These are phyloP conservation scores for Apamea sordens DNA, from an alignment of 2,888 invertebrate species.

Conservation along the genomic window DNA sequence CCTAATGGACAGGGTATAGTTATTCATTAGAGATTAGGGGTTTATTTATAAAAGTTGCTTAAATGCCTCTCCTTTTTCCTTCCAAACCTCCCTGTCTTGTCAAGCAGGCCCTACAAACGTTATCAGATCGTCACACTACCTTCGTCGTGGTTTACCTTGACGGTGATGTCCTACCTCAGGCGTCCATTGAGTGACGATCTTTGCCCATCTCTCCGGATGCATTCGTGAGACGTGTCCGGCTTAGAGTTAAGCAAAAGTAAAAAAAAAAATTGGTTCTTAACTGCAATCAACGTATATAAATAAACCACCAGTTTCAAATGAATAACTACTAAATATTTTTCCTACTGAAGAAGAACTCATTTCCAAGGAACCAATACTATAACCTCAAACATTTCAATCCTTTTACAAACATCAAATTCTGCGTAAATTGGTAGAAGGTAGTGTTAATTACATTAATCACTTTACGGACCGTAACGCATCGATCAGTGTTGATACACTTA, in stretches of 20 bases:
- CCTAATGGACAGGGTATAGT: too few relatives aligned
- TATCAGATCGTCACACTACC: too few relatives aligned
- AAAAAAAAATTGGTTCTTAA: not conserved
- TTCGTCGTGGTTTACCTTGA: too few relatives aligned
- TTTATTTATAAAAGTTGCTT: not conserved
- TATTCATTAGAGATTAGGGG: not conserved
- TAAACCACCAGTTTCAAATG: not conserved
- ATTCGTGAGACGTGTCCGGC: too few relatives aligned
- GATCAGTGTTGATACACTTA: slow-evolving; percentile 51
- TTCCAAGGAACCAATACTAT: not conserved
- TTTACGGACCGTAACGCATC: slow-evolving; percentile 49
- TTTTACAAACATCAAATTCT: slow-evolving; percentile 20
- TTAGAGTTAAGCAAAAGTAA: not conserved
- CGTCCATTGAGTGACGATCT: too few relatives aligned
- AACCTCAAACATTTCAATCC: not conserved
- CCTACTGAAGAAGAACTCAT: not conserved
- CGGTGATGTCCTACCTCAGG: too few relatives aligned
- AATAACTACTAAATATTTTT: not conserved
- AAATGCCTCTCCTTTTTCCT: too few relatives aligned
- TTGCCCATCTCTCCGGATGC: too few relatives aligned
- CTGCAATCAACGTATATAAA: not conserved
- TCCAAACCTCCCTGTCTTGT: too few relatives aligned
- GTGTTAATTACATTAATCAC: slow-evolving; percentile 50
- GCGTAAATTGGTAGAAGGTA: slow-evolving; percentile 21
- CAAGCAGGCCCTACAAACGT: too few relatives aligned